Evolutionary conservation across 2,888 invertebrate genomes (phyloP), one percentile per base, ranked within the genome.

Genomic region (Drosophila putrida): DNA sequence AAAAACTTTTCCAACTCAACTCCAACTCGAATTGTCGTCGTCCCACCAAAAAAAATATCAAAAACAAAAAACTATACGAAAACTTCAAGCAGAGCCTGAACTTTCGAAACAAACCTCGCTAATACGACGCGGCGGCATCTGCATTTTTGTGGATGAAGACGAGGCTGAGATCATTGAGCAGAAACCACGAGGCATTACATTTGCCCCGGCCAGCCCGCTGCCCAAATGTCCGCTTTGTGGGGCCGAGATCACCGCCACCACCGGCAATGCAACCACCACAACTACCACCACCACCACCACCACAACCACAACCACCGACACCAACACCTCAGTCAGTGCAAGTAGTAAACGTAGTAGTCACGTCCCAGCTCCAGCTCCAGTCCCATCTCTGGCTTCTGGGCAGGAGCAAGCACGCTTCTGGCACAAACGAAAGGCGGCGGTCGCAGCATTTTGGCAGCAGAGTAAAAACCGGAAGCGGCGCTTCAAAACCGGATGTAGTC

Each of bases 131-230:
- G 92, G 92, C 73, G 92, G 93, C 81, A 93, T 92, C 82, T 92
- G 92, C 87, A 92, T 92, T 75, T 92, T 92, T 87, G 92, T 92
- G 78, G 92, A 92, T 84, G 92, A 91, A 76, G 92, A 92, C 64
- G 91, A 91, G 73, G 87, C 90, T 78, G 91, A 91, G 78, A 90
- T 82, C 75, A 81, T 90, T 82, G 92, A 92, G 80, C 90, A 89
- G 73, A 89, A 89, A 74, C 79, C 87, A 39, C 83, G 83, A 25
- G 79, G 83, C 72, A 90, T 91, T 62, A 90, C 73, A 71, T 90
- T 91, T 75, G 86, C 86, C 51, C 75, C 75, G 55, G 78, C 84
- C 75, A 89, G 78, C 77, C 81, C 80, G 76, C 75, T 77, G 70
- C 65, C 81, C 43, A 90, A 88, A 62, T 91, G 91, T 78, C 91